Conservation (phyloP, 2,113 vertebrate species). For the Ceyx cyanopectus region DNA sequence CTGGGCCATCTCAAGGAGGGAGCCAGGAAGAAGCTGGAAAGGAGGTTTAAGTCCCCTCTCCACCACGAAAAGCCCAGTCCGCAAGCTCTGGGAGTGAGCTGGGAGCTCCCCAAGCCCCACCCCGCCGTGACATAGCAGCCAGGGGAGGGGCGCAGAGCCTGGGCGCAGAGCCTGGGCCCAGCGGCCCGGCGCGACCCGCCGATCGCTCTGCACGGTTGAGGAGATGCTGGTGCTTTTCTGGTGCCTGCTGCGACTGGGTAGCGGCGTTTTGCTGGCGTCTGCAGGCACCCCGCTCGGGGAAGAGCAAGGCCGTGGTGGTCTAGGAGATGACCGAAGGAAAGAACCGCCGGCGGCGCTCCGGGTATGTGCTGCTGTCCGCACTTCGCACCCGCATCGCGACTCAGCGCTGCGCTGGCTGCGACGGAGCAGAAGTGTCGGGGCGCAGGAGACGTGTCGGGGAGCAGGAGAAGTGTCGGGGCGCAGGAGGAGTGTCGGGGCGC, state of each 20-base stretch:
- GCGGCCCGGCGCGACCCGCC: accelerated
- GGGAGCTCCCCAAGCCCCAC: not conserved
- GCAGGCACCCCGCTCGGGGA: not conserved
- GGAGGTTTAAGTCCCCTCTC: accelerated
- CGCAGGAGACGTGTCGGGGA: too few species aligned
- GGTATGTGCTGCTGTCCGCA: not conserved
- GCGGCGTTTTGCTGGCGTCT: not conserved
- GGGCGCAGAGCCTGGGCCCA: accelerated
- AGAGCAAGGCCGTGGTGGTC: not conserved
- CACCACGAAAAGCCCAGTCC: accelerated
- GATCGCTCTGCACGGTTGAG: accelerated
- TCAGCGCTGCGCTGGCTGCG: too few species aligned
- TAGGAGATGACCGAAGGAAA: not conserved
- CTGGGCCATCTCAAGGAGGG: accelerated
- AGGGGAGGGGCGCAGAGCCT: not conserved
- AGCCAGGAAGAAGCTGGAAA: accelerated
- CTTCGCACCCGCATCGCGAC: too few species aligned
- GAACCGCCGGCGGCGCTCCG: not conserved
- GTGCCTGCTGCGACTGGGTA: not conserved
- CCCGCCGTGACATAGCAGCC: not conserved
- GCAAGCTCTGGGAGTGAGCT: accelerated
- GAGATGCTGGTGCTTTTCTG: not conserved
- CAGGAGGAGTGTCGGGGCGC: too few species aligned
- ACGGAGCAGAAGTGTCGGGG: too few species aligned
- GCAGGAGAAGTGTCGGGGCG: too few species aligned